Base-by-base conservation (phyloP, 2,888 invertebrate genomes). In the Galeopsomyia nigrocyanea region DNA sequence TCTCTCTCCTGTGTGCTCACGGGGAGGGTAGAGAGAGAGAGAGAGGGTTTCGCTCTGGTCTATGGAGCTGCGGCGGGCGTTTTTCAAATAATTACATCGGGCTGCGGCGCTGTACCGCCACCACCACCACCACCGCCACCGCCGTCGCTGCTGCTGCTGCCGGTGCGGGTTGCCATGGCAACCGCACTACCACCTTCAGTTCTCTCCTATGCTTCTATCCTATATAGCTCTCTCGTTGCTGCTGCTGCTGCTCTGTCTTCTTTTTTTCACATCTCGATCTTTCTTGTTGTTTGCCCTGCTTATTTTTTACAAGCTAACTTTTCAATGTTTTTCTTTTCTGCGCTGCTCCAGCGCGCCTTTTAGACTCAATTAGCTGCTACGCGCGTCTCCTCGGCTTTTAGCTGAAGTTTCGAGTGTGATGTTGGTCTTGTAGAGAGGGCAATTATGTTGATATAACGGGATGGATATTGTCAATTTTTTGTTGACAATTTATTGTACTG, bases 71-170 rank as follows among this genome's bases (percentile, higher is more conserved):
- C 79, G 80, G 82, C 80, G 80, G 81, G 82, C 82, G 85, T 87
- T 87, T 87, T 87, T 87, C 87, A 87, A 87, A 87, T 87, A 87
- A 87, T 87, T 87, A 87, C 86, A 87, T 87, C 86, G 85, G 79
- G 82, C 82, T 82, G 82, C 80, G n/a, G 51, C 51, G 39, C 39
- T 31, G 31, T 31, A 7, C 31, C 31, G 31, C 31, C 31, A 31
- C 31, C 31, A 7, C 31, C 7, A 7, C 31, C 7, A 7, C 31
- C 7, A 7, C 31, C n/a, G n/a, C n/a, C n/a, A n/a, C n/a, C n/a
- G n/a, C n/a, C 79, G 66, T 61, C 69, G 57, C 55, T 55, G 82
- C 81, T 78, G 80, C 80, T 81, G 82, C 82, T 82, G 78, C 80
- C 77, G 79, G 79, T 78, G 26, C 26, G 82, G 83, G 85, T 87